Percentiles rank a stretch among this genome's conserved stretches.
Conservation (phyloP, 2,888 invertebrate species). For the Mongoloraphidia duomilia region DNA sequence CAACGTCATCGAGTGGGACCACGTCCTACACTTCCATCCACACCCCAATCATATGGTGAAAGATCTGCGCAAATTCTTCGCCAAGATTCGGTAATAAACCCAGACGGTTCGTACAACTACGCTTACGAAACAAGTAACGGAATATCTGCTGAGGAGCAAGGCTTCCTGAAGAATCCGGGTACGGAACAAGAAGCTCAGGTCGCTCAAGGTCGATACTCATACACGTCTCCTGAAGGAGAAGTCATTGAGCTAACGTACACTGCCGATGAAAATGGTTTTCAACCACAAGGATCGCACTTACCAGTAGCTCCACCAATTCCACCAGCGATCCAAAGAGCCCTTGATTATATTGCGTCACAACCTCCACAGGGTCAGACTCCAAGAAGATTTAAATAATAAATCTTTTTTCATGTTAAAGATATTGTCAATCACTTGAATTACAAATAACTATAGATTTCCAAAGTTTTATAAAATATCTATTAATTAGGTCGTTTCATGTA, state of each 20-base stretch:
- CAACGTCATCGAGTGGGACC: too few relatives aligned
- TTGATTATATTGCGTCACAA: constrained; percentile 27
- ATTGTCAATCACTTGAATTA: too few relatives aligned
- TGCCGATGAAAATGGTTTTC: constrained; percentile 34
- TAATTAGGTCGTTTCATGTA: too few relatives aligned
- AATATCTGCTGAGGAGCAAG: constrained; percentile 40
- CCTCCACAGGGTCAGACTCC: constrained; percentile 12
- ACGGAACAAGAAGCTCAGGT: constrained; percentile 37
- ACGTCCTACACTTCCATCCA: too few relatives aligned
- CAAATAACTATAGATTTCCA: too few relatives aligned
- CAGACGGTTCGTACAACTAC: constrained; percentile 29
- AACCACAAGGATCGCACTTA: constrained; percentile 30
- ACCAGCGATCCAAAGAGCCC: constrained; percentile 29
- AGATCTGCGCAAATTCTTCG: constrained; percentile 3
- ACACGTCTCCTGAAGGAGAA: constrained; percentile 9
- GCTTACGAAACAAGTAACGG: constrained; percentile 45
- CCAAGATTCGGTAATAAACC: constrained; percentile 28
- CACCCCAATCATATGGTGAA: too few relatives aligned
- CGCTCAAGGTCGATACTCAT: constrained; percentile 22
- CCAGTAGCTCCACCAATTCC: constrained; percentile 35
- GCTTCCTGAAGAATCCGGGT: constrained; percentile 40
- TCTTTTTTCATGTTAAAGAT: too few relatives aligned
- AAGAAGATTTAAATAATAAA: too few relatives aligned
- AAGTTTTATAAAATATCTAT: too few relatives aligned
- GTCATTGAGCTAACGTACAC: constrained; percentile 26